phyloP scores from a whole-genome alignment of 92 coral and sea anemone genomes.

The Heliopora coerulea region DNA sequence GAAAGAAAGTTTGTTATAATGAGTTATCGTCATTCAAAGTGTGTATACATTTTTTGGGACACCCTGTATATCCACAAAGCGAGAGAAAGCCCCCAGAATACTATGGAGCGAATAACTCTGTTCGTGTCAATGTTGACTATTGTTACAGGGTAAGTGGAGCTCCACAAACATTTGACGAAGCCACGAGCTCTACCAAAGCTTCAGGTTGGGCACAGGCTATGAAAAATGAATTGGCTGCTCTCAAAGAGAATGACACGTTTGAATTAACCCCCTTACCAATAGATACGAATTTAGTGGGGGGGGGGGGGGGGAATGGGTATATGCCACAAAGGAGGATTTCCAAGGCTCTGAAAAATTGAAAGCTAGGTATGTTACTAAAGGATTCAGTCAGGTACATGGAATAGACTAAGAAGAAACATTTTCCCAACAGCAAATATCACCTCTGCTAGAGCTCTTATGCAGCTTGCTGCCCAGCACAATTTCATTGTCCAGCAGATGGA shows the following conservation, averaged over 20 bases:
- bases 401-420: constrained; percentile 42
- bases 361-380: no score
- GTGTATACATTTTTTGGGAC: no score
- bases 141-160: constrained; percentile 27
- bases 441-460: constrained; percentile 27
- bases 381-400: constrained; percentile 35
- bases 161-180: constrained; percentile 34
- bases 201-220: constrained; percentile 29
- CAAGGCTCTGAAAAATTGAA: no score
- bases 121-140: constrained; percentile 8
- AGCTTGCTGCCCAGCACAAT: constrained; percentile 34
- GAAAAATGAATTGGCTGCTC: constrained; percentile 36
- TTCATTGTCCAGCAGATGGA: constrained; percentile 46
- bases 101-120: constrained; percentile 14
- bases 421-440: constrained; percentile 48
- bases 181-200: constrained; percentile 37
- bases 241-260: constrained; percentile 40
- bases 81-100: constrained; percentile 41
- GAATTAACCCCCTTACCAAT: constrained; percentile 34
- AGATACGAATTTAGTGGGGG: constrained; percentile 23
- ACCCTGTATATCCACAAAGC: constrained; percentile 18
- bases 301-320: constrained; percentile 44
- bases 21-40: constrained; percentile 1
- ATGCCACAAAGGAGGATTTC: constrained; percentile 7
- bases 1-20: neutral